Conservation (phyloP, 2,888 invertebrate genomes). For the Agrochola litura region DNA sequence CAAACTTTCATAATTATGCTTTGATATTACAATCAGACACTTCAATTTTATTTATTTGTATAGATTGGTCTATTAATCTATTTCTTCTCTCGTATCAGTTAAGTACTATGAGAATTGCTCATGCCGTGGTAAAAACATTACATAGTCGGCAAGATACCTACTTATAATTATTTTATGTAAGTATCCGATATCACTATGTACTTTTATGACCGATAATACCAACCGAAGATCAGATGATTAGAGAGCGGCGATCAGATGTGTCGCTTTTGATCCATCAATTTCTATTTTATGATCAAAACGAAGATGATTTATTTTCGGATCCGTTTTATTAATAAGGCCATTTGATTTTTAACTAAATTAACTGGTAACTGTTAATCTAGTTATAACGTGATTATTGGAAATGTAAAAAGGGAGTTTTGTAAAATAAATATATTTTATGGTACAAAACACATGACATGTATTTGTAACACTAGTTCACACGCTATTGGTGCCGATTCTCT, state of each 20-base stretch:
- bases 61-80: too few relatives aligned
- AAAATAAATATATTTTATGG: too few relatives aligned
- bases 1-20: too few relatives aligned
- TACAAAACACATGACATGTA: too few relatives aligned
- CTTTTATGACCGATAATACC: slow-evolving; percentile 53
- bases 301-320: slow-evolving; percentile 56
- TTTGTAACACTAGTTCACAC: slow-evolving; percentile 8
- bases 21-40: too few relatives aligned
- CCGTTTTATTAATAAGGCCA: slow-evolving; percentile 36
- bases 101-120: too few relatives aligned
- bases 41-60: too few relatives aligned
- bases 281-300: slow-evolving; percentile 55
- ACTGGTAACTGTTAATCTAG: slow-evolving; percentile 19
- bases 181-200: slow-evolving; percentile 9
- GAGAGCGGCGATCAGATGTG: slow-evolving; percentile 52
- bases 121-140: too few relatives aligned
- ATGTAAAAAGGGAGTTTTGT: background rate
- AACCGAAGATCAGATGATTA: slow-evolving; percentile 24
- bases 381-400: background rate
- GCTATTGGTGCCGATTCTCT: too few relatives aligned
- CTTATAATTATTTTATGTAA: background rate
- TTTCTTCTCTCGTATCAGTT: too few relatives aligned
- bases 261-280: slow-evolving; percentile 57
- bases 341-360: slow-evolving; percentile 23
- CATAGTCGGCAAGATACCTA: too few relatives aligned